Conservation (phyloP, 1,140 invertebrate species). For the Leguminivora glycinivorella region DNA sequence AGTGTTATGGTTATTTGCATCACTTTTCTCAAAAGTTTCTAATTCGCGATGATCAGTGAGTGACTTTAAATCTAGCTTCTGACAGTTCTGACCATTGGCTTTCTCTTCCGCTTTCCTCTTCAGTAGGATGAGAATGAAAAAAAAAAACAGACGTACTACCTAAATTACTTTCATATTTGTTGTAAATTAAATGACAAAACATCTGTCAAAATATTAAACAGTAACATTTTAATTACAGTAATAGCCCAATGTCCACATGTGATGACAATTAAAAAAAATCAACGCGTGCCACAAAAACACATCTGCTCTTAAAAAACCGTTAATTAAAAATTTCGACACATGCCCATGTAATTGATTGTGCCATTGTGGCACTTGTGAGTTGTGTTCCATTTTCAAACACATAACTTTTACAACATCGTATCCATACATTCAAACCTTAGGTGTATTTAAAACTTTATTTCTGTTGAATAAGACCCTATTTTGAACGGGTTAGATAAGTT, state of each 20-base stretch:
- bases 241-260: background rate
- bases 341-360: constrained; percentile 38
- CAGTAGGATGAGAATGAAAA: too few species aligned
- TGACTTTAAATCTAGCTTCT: too few species aligned
- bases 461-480: background rate
- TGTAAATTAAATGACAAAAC: too few species aligned
- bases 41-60: too few species aligned
- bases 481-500: background rate
- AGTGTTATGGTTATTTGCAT: background rate
- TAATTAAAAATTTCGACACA: constrained; percentile 27
- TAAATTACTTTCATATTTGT: too few species aligned
- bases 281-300: constrained; percentile 3
- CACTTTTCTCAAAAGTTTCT: too few species aligned
- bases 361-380: constrained; percentile 31
- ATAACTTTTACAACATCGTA: background rate
- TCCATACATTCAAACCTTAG: background rate
- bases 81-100: too few species aligned
- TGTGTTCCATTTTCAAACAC: background rate
- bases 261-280: background rate
- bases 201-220: background rate
- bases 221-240: background rate
- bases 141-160: too few species aligned
- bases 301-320: constrained; percentile 20
- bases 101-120: too few species aligned
- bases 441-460: background rate